Evolutionary conservation across 2,888 invertebrate genomes (phyloP).

Genomic region (Leptopterna dolabrata): DNA sequence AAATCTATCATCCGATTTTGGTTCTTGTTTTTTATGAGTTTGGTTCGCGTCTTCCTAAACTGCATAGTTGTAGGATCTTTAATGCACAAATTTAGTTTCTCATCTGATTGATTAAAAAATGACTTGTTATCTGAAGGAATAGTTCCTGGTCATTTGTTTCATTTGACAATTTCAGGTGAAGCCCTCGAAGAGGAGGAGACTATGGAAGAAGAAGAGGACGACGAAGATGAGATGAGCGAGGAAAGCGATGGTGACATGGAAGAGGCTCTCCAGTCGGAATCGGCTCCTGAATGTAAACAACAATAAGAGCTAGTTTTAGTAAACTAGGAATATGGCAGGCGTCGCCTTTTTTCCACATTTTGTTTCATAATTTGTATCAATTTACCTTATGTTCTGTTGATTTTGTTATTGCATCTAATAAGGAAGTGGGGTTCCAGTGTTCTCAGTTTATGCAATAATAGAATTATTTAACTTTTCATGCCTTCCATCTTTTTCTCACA

Average conservation of each 20-base stretch:
- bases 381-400: not conserved
- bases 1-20: too few relatives aligned
- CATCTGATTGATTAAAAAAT: too few relatives aligned
- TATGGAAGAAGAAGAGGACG: constrained; percentile 80
- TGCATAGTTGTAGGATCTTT: too few relatives aligned
- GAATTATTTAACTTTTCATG: not conserved
- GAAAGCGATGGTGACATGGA: constrained; percentile 70
- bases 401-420: too few relatives aligned
- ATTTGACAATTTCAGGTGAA: constrained; percentile 67
- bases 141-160: too few relatives aligned
- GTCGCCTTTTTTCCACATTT: not conserved
- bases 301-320: constrained; percentile 69
- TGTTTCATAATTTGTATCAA: not conserved
- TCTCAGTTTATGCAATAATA: not conserved
- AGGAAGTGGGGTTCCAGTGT: too few relatives aligned
- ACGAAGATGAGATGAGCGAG: constrained; percentile 67
- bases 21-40: too few relatives aligned
- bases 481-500: not conserved
- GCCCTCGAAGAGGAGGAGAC: constrained; percentile 82
- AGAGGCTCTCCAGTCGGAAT: constrained; percentile 68
- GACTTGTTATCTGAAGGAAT: too few relatives aligned
- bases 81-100: too few relatives aligned
- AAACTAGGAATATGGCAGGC: not conserved
- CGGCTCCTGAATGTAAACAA: constrained; percentile 76
- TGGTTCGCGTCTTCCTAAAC: too few relatives aligned